Percentiles rank a stretch among this genome's conserved stretches.
These are phyloP conservation scores for Ips nitidus DNA, from an alignment of 1,140 invertebrate species.

Conservation along the genomic window DNA sequence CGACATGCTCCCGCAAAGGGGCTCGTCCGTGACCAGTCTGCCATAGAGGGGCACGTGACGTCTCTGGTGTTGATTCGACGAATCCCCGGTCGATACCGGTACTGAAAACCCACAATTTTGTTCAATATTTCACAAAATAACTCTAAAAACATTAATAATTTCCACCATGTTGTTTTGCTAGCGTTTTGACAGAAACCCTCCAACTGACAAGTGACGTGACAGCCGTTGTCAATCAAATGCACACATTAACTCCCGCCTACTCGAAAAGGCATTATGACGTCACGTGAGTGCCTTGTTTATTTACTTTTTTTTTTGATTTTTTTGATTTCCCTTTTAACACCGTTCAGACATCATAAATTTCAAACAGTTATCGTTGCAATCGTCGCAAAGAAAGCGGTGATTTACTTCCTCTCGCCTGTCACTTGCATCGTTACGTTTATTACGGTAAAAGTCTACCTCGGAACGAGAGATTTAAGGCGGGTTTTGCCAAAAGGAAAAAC, in stretches of 20 bases:
- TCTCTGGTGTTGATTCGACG: conserved; percentile 59
- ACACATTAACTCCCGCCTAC: too few species aligned
- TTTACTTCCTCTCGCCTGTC: conserved; percentile 3
- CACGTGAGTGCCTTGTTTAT: too few species aligned
- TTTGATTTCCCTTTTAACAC: too few species aligned
- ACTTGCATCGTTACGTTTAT: conserved; percentile 6
- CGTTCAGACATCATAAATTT: neutral
- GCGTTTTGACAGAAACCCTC: too few species aligned
- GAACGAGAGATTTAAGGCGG: neutral
- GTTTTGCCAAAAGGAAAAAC: neutral
- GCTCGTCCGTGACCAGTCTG: conserved; percentile 83
- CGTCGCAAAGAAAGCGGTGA: conserved; percentile 2
- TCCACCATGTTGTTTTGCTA: too few species aligned
- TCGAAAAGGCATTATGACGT: too few species aligned
- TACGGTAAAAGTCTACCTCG: conserved; percentile 1
- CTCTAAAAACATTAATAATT: too few species aligned
- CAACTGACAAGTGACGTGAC: too few species aligned
- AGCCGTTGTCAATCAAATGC: too few species aligned
- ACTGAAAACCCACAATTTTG: conserved; percentile 48
- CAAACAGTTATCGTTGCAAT: conserved; percentile 3
- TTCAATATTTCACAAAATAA: too few species aligned
- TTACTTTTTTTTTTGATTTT: too few species aligned
- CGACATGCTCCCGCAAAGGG: conserved; percentile 59
- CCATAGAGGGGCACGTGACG: conserved; percentile 81
- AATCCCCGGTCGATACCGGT: conserved; percentile 52